These are phyloP conservation scores for Trissolcus brochymenae DNA, from an alignment of 2,888 invertebrate species.

Conservation along the genomic window DNA sequence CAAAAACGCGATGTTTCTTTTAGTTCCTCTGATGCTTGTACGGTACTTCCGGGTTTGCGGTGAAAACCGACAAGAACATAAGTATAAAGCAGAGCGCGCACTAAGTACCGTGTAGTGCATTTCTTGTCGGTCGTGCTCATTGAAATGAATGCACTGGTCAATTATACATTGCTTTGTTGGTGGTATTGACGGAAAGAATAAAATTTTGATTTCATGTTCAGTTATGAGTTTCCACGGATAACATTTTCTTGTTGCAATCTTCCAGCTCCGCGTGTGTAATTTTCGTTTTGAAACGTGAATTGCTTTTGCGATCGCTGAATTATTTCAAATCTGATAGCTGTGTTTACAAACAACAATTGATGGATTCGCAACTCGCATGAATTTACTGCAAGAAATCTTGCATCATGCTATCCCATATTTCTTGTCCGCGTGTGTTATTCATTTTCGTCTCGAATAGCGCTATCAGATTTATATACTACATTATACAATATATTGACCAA, in stretches of 20 bases:
- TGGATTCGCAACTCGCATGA: too few relatives aligned
- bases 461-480: too few relatives aligned
- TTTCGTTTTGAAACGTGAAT: constrained; percentile 9
- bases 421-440: too few relatives aligned
- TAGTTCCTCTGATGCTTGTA: constrained; percentile 18
- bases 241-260: constrained; percentile 13
- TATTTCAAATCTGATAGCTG: background rate
- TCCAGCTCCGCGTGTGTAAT: constrained; percentile 5
- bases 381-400: too few relatives aligned
- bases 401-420: background rate
- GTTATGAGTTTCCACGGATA: constrained; percentile 8
- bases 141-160: constrained; percentile 17
- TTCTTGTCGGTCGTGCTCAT: constrained; percentile 21
- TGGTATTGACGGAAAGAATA: constrained; percentile 7
- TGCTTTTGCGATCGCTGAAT: background rate
- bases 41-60: constrained; percentile 29
- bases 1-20: background rate
- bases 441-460: too few relatives aligned
- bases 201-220: constrained; percentile 25
- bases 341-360: too few relatives aligned
- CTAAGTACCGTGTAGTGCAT: constrained; percentile 14
- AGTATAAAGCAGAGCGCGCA: background rate
- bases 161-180: constrained; percentile 23
- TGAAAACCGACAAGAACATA: constrained; percentile 9
- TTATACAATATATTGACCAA: too few relatives aligned